Percentiles rank a stretch among this genome's conserved stretches.
Conservation (phyloP, 2,888 invertebrate species). For the Limnephilus auricula region DNA sequence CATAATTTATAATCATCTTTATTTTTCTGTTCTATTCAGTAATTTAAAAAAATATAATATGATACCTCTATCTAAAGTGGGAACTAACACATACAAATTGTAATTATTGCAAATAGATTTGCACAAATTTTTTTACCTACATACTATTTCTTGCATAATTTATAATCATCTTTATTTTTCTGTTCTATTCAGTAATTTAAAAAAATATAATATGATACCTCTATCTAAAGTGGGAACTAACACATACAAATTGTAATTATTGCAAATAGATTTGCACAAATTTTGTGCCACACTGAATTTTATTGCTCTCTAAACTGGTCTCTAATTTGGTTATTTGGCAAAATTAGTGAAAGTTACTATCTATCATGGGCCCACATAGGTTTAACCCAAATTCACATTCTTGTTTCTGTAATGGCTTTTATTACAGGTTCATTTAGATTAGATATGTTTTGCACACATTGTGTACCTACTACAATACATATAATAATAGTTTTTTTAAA, state of each 20-base stretch:
- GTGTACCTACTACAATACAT: neutral
- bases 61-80: neutral
- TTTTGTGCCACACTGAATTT: neutral
- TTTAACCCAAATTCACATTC: slow-evolving; percentile 30
- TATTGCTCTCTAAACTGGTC: neutral
- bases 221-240: neutral
- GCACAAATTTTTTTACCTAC: too few species aligned
- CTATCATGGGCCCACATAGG: slow-evolving; percentile 31
- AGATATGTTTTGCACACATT: neutral
- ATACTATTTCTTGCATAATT: neutral
- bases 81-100: neutral
- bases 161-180: too few species aligned
- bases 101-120: too few species aligned
- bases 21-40: too few species aligned
- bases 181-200: too few species aligned
- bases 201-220: neutral
- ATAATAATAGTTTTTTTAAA: neutral
- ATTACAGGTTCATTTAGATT: slow-evolving; percentile 25
- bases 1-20: too few species aligned
- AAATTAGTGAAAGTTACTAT: slow-evolving; percentile 22
- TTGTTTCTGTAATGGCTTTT: neutral
- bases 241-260: neutral
- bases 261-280: neutral
- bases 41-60: too few species aligned
- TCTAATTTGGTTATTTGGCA: neutral